Evolutionary conservation across 1,140 invertebrate genomes (phyloP).

Genomic region (Cardiocondyla obscurior): DNA sequence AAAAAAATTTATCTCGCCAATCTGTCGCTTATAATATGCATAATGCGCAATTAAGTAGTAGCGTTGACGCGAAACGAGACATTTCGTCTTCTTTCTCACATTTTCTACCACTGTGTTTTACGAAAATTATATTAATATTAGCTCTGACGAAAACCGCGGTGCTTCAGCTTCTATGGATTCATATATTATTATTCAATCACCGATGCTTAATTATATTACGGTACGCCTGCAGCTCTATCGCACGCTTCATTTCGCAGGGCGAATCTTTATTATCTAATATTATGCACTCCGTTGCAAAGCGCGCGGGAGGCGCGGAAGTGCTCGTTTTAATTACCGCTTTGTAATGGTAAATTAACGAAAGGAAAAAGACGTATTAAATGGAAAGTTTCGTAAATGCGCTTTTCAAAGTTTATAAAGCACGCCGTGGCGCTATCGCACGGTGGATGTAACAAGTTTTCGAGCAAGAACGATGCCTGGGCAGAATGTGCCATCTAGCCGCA

Average conservation of each 20-base stretch:
- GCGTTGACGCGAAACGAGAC: not conserved
- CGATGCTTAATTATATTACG: not conserved
- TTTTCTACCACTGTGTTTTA: not conserved
- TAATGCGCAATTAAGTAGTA: not conserved
- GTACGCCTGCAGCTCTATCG: not conserved
- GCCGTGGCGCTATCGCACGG: conserved; percentile 72
- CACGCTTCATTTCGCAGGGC: not conserved
- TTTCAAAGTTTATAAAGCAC: conserved; percentile 1
- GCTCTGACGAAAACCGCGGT: not conserved
- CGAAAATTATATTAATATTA: not conserved
- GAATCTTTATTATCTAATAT: not conserved
- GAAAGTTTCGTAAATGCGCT: conserved; percentile 25
- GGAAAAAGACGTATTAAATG: not conserved
- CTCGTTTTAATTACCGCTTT: not conserved
- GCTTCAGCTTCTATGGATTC: not conserved
- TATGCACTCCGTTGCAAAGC: not conserved
- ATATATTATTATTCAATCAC: not conserved
- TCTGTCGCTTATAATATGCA: not conserved
- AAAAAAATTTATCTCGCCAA: not conserved
- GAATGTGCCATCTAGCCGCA: conserved; percentile 77
- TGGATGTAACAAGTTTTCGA: conserved; percentile 56
- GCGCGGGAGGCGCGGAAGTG: not conserved
- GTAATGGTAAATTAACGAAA: not conserved
- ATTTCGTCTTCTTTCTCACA: not conserved
- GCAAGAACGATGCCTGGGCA: conserved; percentile 56